phyloP scores from a whole-genome alignment of 2,113 vertebrate species.

The Eira barbara region DNA sequence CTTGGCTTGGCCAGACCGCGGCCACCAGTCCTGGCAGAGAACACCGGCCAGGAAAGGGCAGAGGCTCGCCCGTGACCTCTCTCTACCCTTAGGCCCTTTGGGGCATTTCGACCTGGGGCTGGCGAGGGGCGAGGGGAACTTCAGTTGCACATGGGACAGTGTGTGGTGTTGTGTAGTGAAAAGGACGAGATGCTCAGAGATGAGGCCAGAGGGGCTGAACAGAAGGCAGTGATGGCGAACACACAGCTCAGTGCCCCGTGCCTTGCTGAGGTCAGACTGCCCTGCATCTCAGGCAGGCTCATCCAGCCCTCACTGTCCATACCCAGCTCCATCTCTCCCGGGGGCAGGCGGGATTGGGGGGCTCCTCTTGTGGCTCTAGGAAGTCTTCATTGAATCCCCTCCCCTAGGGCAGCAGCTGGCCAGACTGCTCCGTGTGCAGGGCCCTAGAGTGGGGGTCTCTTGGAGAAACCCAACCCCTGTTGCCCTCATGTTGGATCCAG shows the following conservation, averaged over 20 bases:
- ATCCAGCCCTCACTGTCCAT: fast-evolving
- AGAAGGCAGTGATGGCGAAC: not conserved
- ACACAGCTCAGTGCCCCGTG: fast-evolving
- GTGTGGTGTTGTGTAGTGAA: fast-evolving
- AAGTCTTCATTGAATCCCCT: too few relatives aligned
- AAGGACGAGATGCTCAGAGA: fast-evolving
- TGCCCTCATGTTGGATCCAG: too few relatives aligned
- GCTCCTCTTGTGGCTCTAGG: not conserved
- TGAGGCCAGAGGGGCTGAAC: not conserved
- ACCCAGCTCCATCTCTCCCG: fast-evolving
- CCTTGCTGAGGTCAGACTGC: fast-evolving
- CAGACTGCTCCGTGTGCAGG: fast-evolving
- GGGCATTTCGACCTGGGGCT: not conserved
- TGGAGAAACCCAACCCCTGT: not conserved
- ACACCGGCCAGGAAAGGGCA: too few relatives aligned
- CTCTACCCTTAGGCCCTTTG: too few relatives aligned
- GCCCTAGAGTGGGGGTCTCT: not conserved
- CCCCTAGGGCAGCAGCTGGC: fast-evolving
- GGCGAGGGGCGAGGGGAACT: too few relatives aligned
- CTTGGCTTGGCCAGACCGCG: not conserved
- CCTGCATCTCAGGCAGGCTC: fast-evolving
- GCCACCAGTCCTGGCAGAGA: fast-evolving
- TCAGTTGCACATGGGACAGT: fast-evolving
- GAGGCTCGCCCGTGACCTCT: not conserved
- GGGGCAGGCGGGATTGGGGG: not conserved